Percentiles rank a stretch among this genome's conserved stretches.
phyloP scores from a whole-genome alignment of 2,888 invertebrate species.

The Subacronicta megacephala region DNA sequence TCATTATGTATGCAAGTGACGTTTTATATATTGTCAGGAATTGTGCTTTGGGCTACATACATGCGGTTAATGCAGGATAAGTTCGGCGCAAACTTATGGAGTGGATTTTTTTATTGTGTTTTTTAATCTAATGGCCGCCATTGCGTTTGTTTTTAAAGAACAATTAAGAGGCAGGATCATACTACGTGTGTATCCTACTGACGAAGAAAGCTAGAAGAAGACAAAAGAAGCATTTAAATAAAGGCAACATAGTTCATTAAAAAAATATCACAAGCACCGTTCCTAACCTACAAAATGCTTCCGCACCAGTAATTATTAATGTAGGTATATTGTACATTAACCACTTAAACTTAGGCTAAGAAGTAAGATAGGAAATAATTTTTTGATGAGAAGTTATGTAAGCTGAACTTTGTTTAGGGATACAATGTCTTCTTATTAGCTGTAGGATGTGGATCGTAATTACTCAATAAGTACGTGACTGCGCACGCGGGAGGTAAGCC shows the following conservation, averaged over 20 bases:
- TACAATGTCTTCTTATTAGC: slow-evolving; percentile 64
- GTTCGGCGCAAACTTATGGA: slow-evolving; percentile 8
- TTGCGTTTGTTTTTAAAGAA: no score
- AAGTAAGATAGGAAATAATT: slow-evolving; percentile 46
- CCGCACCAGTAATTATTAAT: slow-evolving; percentile 42
- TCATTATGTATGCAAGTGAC: slow-evolving; percentile 53
- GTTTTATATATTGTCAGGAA: slow-evolving; percentile 48
- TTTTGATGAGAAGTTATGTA: slow-evolving; percentile 49
- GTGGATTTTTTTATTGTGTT: no score
- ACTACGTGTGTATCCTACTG: no score
- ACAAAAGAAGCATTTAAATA: no score
- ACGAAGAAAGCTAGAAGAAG: no score
- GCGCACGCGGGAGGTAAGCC: slow-evolving; percentile 25
- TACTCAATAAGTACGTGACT: slow-evolving; percentile 63
- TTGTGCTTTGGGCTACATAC: slow-evolving; percentile 40
- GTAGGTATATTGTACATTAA: slow-evolving; percentile 48
- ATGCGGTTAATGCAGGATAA: slow-evolving; percentile 26
- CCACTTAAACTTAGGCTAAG: slow-evolving; percentile 47
- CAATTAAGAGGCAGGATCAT: no score
- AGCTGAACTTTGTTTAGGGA: slow-evolving; percentile 55
- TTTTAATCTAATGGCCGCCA: no score
- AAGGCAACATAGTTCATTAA: no score
- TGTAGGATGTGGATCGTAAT: slow-evolving; percentile 44
- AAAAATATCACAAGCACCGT: no score
- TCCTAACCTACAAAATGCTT: slow-evolving; percentile 31